phyloP scores from a whole-genome alignment of 2,888 invertebrate species.

The Dromius quadrimaculatus region DNA sequence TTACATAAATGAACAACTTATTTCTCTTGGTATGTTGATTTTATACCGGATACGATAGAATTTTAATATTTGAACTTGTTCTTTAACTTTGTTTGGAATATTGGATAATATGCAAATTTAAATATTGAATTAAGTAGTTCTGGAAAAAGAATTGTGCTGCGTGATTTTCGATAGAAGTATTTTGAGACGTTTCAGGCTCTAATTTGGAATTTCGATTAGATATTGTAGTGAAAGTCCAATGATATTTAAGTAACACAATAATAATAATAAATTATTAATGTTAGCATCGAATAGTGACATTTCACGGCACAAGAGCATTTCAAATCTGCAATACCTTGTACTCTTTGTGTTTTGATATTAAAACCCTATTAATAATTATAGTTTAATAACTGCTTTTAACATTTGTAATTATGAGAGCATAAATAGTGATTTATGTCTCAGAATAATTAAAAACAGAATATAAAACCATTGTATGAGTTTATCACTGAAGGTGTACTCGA shows the following conservation, averaged over 20 bases:
- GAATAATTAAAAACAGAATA: constrained; percentile 45
- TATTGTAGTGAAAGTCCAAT: constrained; percentile 23
- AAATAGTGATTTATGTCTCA: constrained; percentile 40
- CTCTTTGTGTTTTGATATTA: constrained; percentile 33
- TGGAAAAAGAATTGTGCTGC: too few relatives aligned
- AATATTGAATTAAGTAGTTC: too few relatives aligned
- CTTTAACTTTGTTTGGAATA: constrained; percentile 7
- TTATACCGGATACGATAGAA: too few relatives aligned
- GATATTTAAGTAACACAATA: constrained; percentile 1
- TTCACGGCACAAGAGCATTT: constrained; percentile 26
- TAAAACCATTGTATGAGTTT: constrained; percentile 25
- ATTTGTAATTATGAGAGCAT: constrained; percentile 43
- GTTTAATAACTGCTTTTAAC: constrained; percentile 43
- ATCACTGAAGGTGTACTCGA: neutral
- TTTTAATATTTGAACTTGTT: constrained; percentile 9
- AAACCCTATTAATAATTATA: constrained; percentile 36
- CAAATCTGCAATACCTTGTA: constrained; percentile 26
- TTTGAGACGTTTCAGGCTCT: too few relatives aligned
- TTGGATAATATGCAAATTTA: too few relatives aligned
- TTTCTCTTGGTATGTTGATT: constrained; percentile 12
- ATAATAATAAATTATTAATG: constrained; percentile 36
- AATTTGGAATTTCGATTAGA: too few relatives aligned
- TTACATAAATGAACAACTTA: constrained; percentile 26
- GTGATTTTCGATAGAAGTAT: too few relatives aligned
- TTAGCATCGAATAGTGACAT: constrained; percentile 30